A percentile compares a stretch with the other conserved stretches of the same genome.
phyloP scores from a whole-genome alignment of 92 coral and sea anemone species.

The Metridium senile region DNA sequence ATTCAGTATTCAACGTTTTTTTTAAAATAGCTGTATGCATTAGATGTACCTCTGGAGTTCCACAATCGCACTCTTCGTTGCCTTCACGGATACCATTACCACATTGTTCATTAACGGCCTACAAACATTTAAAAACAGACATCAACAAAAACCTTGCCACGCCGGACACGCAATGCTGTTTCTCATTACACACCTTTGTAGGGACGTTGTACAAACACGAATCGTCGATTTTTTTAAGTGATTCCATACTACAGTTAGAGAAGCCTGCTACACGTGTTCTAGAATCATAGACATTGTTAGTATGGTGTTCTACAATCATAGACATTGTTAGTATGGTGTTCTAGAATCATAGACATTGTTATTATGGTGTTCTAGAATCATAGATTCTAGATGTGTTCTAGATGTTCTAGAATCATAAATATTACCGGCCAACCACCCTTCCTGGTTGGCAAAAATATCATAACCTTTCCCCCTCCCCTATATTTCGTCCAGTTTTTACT shows the following conservation, averaged over 20 bases:
- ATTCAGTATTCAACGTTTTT: too few species aligned
- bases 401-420: too few species aligned
- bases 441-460: too few species aligned
- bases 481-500: too few species aligned
- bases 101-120: conserved; percentile 70
- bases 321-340: too few species aligned
- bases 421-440: too few species aligned
- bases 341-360: conserved; percentile 38
- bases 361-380: conserved; percentile 50
- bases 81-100: conserved; percentile 90
- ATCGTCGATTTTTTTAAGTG: conserved; percentile 49
- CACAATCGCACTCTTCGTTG: conserved; percentile 93
- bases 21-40: too few species aligned
- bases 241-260: conserved; percentile 67
- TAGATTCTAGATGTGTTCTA: too few species aligned
- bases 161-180: not conserved
- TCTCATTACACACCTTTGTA: too few species aligned
- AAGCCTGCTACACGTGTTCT: conserved; percentile 81
- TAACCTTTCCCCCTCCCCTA: too few species aligned
- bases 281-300: too few species aligned
- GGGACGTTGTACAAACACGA: conserved; percentile 57
- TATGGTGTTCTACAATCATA: conserved; percentile 45
- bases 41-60: conserved; percentile 73
- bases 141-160: not conserved
- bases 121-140: not conserved